Base-by-base conservation (phyloP, 2,888 invertebrate genomes). In the Syrphus vitripennis region DNA sequence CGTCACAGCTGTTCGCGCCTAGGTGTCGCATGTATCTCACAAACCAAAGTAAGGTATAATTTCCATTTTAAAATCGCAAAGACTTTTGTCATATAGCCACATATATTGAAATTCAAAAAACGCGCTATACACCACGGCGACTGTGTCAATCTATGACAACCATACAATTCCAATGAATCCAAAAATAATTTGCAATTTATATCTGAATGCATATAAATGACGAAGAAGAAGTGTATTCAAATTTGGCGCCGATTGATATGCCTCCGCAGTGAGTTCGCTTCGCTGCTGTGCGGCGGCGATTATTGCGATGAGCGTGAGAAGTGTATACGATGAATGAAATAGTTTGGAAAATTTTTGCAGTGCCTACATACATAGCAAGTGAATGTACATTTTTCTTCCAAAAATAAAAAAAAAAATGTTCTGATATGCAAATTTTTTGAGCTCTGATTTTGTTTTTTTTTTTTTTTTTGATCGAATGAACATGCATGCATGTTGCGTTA, bases 211-310 rank as follows among this genome's bases (percentile, higher is more conserved):
- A 50, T 50, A 50, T n/a, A 50, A 45, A 61, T 63, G 14, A 48
- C 55, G 48, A 40, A 10, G 34, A 67, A 34, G 26, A 55, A 42
- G 70, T n/a, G n/a, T 70, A 72, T 83, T 55, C 48, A 67, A 72
- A 71, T 83, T 77, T 80, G 84, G 84, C 84, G 84, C 81, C 84
- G 61, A 80, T 80, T 80, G 80, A 80, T 71, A 67, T 71, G 83
- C 65, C 67, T 55, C 12, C 10, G 19, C 59, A 50, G 50, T 50
- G 31, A 29, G 61, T 16, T 42, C 10, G 42, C 12, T 29, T 16
- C 21, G 26, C 34, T n/a, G n/a, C 4, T n/a, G n/a, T n/a, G 19
- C 29, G 2, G 10, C 65, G 45, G n/a, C 21, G 57, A n/a, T 19
- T 53, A 65, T 48, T 48, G 50, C 57, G 79, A 61, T 61, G 42